These are phyloP conservation scores for Glossophaga mutica DNA, from an alignment of 2,797 vertebrate species.

Conservation along the genomic window DNA sequence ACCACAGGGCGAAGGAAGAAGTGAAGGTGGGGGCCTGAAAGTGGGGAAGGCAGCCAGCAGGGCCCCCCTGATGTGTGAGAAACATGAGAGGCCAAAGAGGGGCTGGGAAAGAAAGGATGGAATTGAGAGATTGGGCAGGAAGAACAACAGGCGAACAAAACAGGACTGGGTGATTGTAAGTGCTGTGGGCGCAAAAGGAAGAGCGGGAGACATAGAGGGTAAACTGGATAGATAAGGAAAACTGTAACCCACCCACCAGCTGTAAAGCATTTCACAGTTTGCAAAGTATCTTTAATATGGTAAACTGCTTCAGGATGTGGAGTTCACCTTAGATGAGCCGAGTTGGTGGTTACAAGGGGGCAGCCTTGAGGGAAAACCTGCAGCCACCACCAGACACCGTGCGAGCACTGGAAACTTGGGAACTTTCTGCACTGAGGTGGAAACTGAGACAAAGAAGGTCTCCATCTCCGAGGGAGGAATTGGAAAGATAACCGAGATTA, in stretches of 20 bases:
- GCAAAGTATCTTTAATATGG: background rate
- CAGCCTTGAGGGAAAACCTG: background rate
- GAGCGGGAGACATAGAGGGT: background rate
- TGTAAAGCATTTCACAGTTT: background rate
- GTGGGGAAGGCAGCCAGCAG: background rate
- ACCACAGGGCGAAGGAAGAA: background rate
- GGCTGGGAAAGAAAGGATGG: background rate
- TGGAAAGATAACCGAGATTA: background rate
- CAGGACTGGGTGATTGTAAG: accelerated
- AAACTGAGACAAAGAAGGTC: background rate
- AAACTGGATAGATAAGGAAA: background rate
- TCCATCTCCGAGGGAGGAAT: background rate
- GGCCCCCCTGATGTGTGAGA: background rate
- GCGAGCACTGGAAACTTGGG: background rate
- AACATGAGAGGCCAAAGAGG: no score
- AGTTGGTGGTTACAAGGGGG: background rate
- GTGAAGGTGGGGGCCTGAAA: background rate
- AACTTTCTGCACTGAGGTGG: background rate
- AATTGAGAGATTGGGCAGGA: accelerated
- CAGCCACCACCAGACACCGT: background rate
- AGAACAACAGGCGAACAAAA: background rate
- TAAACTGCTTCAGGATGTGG: background rate
- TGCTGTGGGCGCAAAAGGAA: background rate
- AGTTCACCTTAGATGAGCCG: background rate
- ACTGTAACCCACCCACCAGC: accelerated